Evolutionary conservation across 2,113 vertebrate genomes (phyloP), one percentile per base, ranked within the genome.

Genomic region (Cricetomys ansorgei): DNA sequence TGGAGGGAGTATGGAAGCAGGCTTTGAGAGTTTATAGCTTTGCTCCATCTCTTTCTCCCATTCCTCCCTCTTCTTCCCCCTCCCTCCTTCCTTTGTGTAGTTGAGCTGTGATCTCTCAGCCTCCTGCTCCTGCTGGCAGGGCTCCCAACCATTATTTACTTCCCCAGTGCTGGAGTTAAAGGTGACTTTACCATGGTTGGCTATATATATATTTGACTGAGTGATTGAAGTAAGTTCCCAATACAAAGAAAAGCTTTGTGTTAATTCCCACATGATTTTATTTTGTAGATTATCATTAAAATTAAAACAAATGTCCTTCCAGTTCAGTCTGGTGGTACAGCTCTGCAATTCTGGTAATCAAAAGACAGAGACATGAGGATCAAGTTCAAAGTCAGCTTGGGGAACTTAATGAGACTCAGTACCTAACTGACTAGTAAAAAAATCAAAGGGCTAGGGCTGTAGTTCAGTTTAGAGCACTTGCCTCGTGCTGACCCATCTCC

Each of bases 201-300:
- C 34, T 4, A 21, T 7, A 70, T 16, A n/a, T 59, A n/a, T 25
- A 8, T 83, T 81, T 57, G 31, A 57, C 77, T 2, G 31, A n/a
- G 53, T 29, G 79, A 27, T 25, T 59, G 55, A 59, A 83, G n/a
- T 83, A 43, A 43, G 12, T 75, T 45, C n/a, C 43, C 70, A 73
- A n/a, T 73, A 45, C 21, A 29, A 75, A 75, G 72, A 75, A 80
- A 80, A 80, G 50, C 59, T 59, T 21, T 72, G 27, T 57, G 43
- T 73, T 69, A 73, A 77, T 89, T 84, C 81, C 10, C 40, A 93
- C 31, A 40, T 92, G 64, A 45, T 84, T 45, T 72, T 83, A 77
- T 92, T 89, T 92, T 80, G 83, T 40, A 45, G 59, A 48, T 79
- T 70, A 69, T 79, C 40, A 79, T 95, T 79, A 92, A 81, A 90